Conservation (phyloP, 2,113 vertebrate species). For the Galbula dea region DNA sequence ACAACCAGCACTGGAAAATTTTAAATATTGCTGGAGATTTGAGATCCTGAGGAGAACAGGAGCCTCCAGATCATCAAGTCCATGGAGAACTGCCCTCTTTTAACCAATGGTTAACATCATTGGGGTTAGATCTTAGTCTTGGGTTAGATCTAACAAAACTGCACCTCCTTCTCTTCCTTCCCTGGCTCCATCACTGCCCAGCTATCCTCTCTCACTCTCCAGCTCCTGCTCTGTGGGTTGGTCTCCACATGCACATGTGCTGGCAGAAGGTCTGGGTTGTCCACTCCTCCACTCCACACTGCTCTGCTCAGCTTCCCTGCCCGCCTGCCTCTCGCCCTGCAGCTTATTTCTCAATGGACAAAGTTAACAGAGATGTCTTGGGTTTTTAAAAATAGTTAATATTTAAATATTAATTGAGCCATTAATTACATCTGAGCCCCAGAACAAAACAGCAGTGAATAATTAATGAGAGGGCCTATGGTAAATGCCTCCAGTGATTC, state of each 20-base stretch:
- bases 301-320: not conserved
- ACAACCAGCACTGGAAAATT: not conserved
- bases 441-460: slow-evolving; percentile 72
- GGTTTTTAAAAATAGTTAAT: slow-evolving; percentile 74
- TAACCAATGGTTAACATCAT: not conserved
- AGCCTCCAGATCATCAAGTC: not conserved
- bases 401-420: slow-evolving; percentile 77
- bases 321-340: not conserved
- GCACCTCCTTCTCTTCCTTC: not conserved
- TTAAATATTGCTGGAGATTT: not conserved
- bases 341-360: slow-evolving; percentile 54
- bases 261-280: fast-evolving
- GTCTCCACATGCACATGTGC: fast-evolving
- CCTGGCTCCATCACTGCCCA: not conserved
- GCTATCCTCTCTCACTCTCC: not conserved
- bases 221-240: not conserved
- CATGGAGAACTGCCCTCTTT: fast-evolving
- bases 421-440: slow-evolving; percentile 74
- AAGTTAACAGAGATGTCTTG: slow-evolving; percentile 51
- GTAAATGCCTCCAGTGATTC: slow-evolving; percentile 71
- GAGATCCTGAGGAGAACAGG: not conserved
- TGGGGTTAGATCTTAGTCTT: too few species aligned
- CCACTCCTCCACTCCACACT: fast-evolving
- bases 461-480: slow-evolving; percentile 70
- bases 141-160: not conserved